These are phyloP conservation scores for Petaurus breviceps DNA, from an alignment of 2,113 vertebrate species.

Conservation along the genomic window DNA sequence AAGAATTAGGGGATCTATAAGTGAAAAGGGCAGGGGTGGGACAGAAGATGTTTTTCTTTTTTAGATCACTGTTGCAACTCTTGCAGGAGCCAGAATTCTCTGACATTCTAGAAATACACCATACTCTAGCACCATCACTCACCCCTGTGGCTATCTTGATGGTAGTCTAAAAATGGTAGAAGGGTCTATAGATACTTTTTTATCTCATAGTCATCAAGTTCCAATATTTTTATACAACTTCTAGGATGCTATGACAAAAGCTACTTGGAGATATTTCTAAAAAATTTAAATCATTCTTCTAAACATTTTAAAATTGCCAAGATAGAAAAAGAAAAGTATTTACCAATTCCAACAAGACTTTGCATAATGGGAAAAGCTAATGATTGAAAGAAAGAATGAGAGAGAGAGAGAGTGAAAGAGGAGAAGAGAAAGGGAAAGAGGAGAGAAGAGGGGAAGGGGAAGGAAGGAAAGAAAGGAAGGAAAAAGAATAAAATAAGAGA, in stretches of 20 bases:
- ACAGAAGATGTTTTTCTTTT: background rate
- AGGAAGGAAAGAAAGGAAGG: background rate
- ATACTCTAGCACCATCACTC: accelerated
- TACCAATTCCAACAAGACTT: background rate
- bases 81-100: background rate
- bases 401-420: background rate
- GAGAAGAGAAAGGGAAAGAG: background rate
- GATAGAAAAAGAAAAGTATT: background rate
- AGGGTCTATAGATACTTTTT: background rate
- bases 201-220: background rate
- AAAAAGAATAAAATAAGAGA: background rate
- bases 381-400: background rate
- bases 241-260: background rate
- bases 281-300: background rate
- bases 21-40: background rate
- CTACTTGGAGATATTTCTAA: background rate
- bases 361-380: background rate
- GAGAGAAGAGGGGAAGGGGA: no score
- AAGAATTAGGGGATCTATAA: background rate
- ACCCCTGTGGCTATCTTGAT: background rate
- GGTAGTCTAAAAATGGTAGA: background rate
- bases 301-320: background rate
- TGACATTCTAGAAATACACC: background rate
- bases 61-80: background rate
- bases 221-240: background rate